Percentiles rank a stretch among this genome's conserved stretches.
Evolutionary conservation across 2,888 invertebrate genomes (phyloP).

Genomic region (Campoplex nolae): DNA sequence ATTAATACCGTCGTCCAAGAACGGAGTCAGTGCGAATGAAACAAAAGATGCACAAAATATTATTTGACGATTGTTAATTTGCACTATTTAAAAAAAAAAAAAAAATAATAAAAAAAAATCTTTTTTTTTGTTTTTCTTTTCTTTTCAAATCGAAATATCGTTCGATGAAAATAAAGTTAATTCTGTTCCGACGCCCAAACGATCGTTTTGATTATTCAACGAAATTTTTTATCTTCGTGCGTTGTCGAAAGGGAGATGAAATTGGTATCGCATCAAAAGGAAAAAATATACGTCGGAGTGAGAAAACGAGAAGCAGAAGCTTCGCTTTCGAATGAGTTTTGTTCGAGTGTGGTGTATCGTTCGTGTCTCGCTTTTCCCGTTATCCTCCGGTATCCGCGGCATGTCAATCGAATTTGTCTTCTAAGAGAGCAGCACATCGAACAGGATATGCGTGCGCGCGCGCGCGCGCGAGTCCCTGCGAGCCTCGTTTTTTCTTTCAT

Average conservation of each 20-base stretch:
- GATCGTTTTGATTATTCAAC: background rate
- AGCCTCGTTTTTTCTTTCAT: slow-evolving; percentile 57
- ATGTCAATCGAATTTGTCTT: slow-evolving; percentile 57
- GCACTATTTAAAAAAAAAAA: background rate
- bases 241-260: slow-evolving; percentile 57
- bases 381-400: slow-evolving; percentile 66
- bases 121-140: background rate
- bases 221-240: background rate
- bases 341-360: background rate
- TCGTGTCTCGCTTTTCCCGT: slow-evolving; percentile 72
- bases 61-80: background rate
- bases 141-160: background rate
- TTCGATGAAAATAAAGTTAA: background rate
- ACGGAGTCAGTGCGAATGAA: background rate
- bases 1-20: background rate
- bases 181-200: background rate
- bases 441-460: slow-evolving; percentile 3
- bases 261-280: slow-evolving; percentile 5
- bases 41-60: background rate
- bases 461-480: background rate
- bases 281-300: slow-evolving; percentile 40
- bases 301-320: slow-evolving; percentile 33
- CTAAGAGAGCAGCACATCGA: slow-evolving; percentile 23
- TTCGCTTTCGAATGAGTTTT: slow-evolving; percentile 63
- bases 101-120: background rate